These are phyloP conservation scores for Cavia porcellus DNA, from an alignment of 2,113 vertebrate genomes.

Conservation along the genomic window DNA sequence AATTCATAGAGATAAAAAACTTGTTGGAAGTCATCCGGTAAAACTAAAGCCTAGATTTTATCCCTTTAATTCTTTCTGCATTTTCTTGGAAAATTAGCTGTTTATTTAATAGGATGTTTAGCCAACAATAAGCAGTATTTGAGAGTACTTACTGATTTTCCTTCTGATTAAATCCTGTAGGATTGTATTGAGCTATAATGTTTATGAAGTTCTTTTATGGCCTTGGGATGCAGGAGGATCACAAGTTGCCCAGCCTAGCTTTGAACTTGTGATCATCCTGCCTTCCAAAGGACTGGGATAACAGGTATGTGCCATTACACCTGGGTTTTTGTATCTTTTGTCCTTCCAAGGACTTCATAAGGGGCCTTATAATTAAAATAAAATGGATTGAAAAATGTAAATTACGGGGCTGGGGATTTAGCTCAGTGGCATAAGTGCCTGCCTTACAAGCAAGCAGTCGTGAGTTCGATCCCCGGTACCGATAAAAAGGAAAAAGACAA, in stretches of 20 bases:
- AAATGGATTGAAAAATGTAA: background rate
- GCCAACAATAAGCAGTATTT: conserved; percentile 28
- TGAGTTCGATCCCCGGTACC: no score
- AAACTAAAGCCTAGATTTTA: conserved; percentile 55
- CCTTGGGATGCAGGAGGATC: background rate
- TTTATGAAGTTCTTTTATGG: background rate
- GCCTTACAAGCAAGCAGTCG: no score
- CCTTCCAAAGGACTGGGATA: background rate
- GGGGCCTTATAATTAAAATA: conserved; percentile 1
- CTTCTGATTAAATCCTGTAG: conserved; percentile 23
- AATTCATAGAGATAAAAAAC: conserved; percentile 1
- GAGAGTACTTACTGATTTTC: conserved; percentile 42
- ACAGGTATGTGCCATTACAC: background rate
- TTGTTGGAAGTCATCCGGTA: conserved; percentile 23
- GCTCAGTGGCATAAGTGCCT: no score
- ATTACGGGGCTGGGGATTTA: no score
- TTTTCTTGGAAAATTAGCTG: conserved; percentile 17
- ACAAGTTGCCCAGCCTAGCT: background rate
- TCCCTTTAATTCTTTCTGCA: conserved; percentile 48
- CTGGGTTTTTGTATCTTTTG: conserved; percentile 37
- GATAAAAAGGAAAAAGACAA: no score
- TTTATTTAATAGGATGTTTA: conserved; percentile 55
- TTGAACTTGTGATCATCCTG: background rate
- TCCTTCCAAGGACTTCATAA: conserved; percentile 1
- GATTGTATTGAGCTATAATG: background rate